Conservation (phyloP, 2,888 invertebrate species). For the Aphrophora alni region DNA sequence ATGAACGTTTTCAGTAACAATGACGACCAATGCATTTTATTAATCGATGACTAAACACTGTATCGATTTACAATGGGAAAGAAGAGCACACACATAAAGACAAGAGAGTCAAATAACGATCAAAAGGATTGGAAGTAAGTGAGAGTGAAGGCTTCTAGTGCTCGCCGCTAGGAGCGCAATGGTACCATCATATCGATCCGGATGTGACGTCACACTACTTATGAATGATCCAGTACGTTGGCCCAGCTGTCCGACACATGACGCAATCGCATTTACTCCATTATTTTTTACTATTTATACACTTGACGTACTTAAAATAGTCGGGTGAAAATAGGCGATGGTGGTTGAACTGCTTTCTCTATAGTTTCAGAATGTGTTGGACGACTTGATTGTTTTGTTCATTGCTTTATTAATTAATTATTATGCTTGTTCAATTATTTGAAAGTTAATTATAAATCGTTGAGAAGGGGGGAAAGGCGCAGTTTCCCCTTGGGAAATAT, state of each 20-base stretch:
- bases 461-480: no score
- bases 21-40: background rate
- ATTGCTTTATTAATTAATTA: no score
- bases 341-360: background rate
- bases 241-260: background rate
- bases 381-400: no score
- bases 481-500: no score
- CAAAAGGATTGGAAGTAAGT: background rate
- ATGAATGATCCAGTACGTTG: constrained; percentile 9
- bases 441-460: no score
- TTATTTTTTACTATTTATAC: constrained; percentile 2
- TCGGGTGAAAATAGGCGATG: background rate
- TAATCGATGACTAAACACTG: background rate
- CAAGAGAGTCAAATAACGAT: background rate
- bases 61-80: background rate
- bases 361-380: no score
- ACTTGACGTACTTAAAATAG: background rate
- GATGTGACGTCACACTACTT: background rate
- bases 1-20: background rate
- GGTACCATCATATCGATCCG: background rate
- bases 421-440: no score
- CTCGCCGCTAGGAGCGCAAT: background rate
- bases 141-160: background rate
- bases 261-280: background rate
- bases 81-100: no score